Conservation (phyloP, 2,113 vertebrate genomes). For the Thinocorus orbignyianus region DNA sequence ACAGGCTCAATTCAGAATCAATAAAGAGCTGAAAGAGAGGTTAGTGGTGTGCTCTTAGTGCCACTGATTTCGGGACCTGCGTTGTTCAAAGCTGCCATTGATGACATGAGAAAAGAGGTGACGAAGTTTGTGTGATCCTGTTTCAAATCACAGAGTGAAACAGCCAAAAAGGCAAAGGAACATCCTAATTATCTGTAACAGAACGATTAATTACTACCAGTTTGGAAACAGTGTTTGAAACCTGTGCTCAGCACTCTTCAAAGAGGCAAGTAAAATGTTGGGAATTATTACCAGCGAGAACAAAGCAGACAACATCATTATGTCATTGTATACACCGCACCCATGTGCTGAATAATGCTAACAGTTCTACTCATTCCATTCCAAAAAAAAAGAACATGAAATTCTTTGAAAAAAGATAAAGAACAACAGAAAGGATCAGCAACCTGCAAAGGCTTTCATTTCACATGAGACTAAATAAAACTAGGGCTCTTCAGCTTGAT, state of each 20-base stretch:
- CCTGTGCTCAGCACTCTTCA: not conserved
- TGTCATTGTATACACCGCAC: not conserved
- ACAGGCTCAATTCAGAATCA: not conserved
- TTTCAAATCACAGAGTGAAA: not conserved
- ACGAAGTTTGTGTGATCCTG: not conserved
- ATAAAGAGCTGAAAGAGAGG: not conserved
- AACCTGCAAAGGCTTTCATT: not conserved
- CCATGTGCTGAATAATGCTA: not conserved
- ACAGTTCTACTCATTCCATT: not conserved
- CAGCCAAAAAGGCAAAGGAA: not conserved
- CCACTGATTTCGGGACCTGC: not conserved
- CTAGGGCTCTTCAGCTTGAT: not conserved
- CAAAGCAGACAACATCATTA: not conserved
- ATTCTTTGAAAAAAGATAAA: not conserved
- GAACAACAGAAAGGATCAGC: not conserved
- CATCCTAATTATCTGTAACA: not conserved
- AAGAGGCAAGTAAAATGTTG: not conserved
- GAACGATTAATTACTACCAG: not conserved
- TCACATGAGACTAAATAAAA: not conserved
- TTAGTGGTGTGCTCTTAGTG: accelerated
- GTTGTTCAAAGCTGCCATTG: not conserved
- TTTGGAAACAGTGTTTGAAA: not conserved
- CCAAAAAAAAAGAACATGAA: not conserved
- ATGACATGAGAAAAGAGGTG: not conserved
- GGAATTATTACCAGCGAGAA: not conserved